Evolutionary conservation across 35 echinoderm and acorn worm genomes (phyloP).

Genomic region (Hemicentrotus pulcherrimus): DNA sequence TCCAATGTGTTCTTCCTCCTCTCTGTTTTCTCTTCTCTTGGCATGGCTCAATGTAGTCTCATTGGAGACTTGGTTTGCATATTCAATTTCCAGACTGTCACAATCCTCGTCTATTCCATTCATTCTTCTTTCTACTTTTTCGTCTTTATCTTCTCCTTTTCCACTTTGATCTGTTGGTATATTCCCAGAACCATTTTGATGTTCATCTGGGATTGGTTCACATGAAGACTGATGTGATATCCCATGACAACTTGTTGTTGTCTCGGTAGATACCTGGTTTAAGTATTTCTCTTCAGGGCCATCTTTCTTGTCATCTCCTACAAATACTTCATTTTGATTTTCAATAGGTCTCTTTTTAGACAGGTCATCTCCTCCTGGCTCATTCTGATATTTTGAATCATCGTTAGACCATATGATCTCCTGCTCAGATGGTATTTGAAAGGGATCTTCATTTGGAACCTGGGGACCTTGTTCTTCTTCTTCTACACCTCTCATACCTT

Average conservation of each 20-base stretch:
- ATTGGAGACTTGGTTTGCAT: not conserved
- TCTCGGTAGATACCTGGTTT: not conserved
- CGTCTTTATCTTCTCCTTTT: not conserved
- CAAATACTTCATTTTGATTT: too few relatives aligned
- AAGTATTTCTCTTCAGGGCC: not conserved
- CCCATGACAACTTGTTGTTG: not conserved
- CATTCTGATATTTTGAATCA: too few relatives aligned
- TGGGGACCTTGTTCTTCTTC: too few relatives aligned
- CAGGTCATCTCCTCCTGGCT: too few relatives aligned
- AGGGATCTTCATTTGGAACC: too few relatives aligned
- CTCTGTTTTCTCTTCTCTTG: not conserved
- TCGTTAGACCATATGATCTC: too few relatives aligned
- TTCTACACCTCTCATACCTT: too few relatives aligned
- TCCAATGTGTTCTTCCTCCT: not conserved
- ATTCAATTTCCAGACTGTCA: not conserved
- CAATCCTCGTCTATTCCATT: not conserved
- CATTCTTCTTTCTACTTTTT: not conserved
- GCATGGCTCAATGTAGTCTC: not conserved
- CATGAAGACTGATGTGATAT: not conserved
- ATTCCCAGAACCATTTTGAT: not conserved
- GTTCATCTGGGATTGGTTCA: not conserved
- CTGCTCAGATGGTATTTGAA: too few relatives aligned
- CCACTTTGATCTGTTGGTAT: too few relatives aligned
- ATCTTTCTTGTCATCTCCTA: too few relatives aligned
- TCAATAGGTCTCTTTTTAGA: too few relatives aligned